Evolutionary conservation across 92 coral and sea anemone species (phyloP), one percentile per base, ranked within the genome.

Genomic region (Meandrina meandrites): DNA sequence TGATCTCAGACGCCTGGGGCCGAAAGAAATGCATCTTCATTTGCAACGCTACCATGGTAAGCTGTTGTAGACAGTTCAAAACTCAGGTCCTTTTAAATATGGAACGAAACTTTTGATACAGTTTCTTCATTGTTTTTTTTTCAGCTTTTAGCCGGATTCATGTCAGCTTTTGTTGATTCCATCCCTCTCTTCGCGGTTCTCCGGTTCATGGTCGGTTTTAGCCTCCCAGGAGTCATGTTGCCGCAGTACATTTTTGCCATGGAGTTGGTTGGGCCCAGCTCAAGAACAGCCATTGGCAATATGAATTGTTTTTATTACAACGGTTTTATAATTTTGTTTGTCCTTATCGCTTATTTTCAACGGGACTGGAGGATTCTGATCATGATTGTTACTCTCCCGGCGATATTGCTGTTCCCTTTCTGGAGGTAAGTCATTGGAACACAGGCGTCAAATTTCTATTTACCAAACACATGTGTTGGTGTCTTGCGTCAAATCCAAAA

Each of bases 1-100:
- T 86, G 51, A 22, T 91, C 11, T 91, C 93, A 36, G 93, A 91
- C 86, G 84, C 91, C 86, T 91, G 89, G 84, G 93, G 93, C 76
- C 86, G 93, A 84, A 91, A 91, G 83, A 91, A 88, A 74, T 87
- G 91, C 62, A 78, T 91, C 11, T 91, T 91, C 31, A 16, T 87
- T 75, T 83, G 91, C 81, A 72, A 78, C 32, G 93, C 82, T 35
- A 74, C 88, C n/a, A 91, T 91, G 93, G 93, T 91, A 64, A 70
- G 66, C 45, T 69, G 56, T 32, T 3, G 64, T 3, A 84, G 15
- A 16, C 28, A 19, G 28, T 19, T 34, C 48, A 12, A 4, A 15
- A 40, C 32, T 32, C 22, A 56, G 9, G 53, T 12, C 53, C 53
- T 13, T 48, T 48, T 48, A 7, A 4, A 48, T 4, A 48, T 48